A percentile compares a stretch with the other conserved stretches of the same genome.
Evolutionary conservation across 1,140 invertebrate species (phyloP).

Genomic region (Nebria ingens): DNA sequence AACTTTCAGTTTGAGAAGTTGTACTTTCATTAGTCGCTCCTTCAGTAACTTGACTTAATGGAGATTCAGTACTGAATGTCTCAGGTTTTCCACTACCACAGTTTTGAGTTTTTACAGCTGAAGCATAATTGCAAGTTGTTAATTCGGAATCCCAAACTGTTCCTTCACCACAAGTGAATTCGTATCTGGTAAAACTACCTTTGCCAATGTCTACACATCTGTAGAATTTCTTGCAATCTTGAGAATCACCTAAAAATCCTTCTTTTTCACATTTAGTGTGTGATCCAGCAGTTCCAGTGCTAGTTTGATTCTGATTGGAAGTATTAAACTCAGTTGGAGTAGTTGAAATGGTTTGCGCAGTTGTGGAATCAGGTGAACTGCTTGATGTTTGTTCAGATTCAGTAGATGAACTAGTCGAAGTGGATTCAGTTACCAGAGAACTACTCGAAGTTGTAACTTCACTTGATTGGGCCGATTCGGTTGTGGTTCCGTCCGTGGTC

Average conservation of each 20-base stretch:
- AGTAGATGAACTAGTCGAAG: too few species aligned
- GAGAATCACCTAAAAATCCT: conserved; percentile 55
- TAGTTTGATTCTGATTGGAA: background rate
- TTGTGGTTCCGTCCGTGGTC: too few species aligned
- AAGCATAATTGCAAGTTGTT: conserved; percentile 55
- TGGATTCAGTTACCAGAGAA: conserved; percentile 13
- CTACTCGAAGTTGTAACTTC: too few species aligned
- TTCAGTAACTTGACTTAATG: too few species aligned
- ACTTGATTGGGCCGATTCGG: too few species aligned
- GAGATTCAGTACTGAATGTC: too few species aligned
- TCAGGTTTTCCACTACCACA: too few species aligned
- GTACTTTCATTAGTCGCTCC: too few species aligned
- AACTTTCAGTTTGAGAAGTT: too few species aligned
- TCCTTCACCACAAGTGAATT: conserved; percentile 56
- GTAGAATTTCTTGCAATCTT: conserved; percentile 67
- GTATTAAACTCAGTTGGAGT: conserved; percentile 14
- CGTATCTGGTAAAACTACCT: conserved; percentile 48
- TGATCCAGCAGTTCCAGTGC: conserved; percentile 3
- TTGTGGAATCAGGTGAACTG: too few species aligned
- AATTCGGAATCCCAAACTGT: conserved; percentile 61
- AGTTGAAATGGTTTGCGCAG: background rate
- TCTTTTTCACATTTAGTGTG: conserved; percentile 36
- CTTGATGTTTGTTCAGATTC: too few species aligned
- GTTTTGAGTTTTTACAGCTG: conserved; percentile 38
- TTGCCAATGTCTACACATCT: conserved; percentile 54